Base-by-base conservation (phyloP, 2,888 invertebrate species). In the Habroteleia sp. region DNA sequence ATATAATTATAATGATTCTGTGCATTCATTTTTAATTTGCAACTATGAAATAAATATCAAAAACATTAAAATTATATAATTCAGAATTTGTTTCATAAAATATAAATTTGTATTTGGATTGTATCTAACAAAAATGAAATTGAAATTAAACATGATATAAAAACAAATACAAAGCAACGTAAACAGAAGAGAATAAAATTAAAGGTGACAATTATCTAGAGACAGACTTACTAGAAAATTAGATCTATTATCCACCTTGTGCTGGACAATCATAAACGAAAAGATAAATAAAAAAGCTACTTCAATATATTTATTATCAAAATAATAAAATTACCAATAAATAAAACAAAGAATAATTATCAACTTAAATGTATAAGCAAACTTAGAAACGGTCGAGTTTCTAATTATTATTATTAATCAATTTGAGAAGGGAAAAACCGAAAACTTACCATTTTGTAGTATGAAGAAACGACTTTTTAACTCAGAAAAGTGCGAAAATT, bases 161-260 rank as follows among this genome's bases (percentile, higher is more conserved):
- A 48, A 17, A 31, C 6, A 52, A 52, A 37, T 5, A 35, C 35
- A 52, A 27, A 20, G 17, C 37, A 16, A 58, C 11, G 13, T 42
- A 58, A 58, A 58, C 23, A 62, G 10, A 13, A 11, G 11, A 23
- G 13, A 20, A 23, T 7, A 46, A 54, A 33, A 11, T 17, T n/a
- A 11, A 54, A 39, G 11, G 37, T 27, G 11, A 68, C 41, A 20
- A 39, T 58, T 48, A 69, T 50, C 69, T 69, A 60, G 60, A 68
- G 58, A 58, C 68, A 58, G 58, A 69, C 69, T 69, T 69, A 69
- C 69, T 42, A 69, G 60, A 35, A 69, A 69, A 29, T 69, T 69
- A 10, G 69, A 69, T 69, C 69, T 60, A 69, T 58, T 50, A 52
- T 69, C 60, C 69, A 69, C 60, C 10, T 69, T 69, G 23, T 69